Conservation (phyloP, 2,113 vertebrate species). For the Epinephelus fuscoguttatus region DNA sequence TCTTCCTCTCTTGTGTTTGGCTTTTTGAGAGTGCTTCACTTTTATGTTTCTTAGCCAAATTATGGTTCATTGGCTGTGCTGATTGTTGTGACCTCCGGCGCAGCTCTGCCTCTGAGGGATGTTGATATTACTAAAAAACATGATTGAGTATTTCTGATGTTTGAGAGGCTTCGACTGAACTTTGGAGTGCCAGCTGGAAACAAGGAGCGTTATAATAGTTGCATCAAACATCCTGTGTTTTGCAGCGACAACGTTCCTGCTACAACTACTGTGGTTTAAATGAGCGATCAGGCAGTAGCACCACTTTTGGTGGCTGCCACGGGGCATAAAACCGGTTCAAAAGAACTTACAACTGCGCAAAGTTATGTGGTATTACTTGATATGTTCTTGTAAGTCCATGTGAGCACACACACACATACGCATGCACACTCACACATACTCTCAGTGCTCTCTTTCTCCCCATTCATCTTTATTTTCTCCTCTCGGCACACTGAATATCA, state of each 20-base stretch:
- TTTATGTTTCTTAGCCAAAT: neutral
- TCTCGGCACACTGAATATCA: slow-evolving; percentile 40
- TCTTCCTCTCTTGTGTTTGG: neutral
- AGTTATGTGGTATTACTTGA: neutral
- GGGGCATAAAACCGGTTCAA: neutral
- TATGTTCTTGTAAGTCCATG: neutral
- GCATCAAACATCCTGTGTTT: neutral
- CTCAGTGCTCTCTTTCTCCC: neutral
- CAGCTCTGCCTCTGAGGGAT: slow-evolving; percentile 6
- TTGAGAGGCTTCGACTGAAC: neutral
- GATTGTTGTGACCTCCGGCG: neutral
- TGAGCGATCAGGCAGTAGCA: neutral
- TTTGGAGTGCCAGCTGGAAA: neutral
- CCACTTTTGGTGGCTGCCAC: neutral
- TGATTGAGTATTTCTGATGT: neutral
- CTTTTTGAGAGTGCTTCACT: neutral
- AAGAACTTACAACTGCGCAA: neutral
- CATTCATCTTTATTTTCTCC: slow-evolving; percentile 37
- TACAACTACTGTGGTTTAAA: neutral
- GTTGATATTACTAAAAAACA: neutral
- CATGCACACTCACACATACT: slow-evolving; percentile 9
- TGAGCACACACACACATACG: slow-evolving; percentile 3
- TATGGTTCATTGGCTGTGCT: neutral
- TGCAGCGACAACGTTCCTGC: neutral
- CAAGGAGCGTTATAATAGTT: neutral